Base-by-base conservation (phyloP, 1,140 invertebrate species). In the Batillaria attramentaria region DNA sequence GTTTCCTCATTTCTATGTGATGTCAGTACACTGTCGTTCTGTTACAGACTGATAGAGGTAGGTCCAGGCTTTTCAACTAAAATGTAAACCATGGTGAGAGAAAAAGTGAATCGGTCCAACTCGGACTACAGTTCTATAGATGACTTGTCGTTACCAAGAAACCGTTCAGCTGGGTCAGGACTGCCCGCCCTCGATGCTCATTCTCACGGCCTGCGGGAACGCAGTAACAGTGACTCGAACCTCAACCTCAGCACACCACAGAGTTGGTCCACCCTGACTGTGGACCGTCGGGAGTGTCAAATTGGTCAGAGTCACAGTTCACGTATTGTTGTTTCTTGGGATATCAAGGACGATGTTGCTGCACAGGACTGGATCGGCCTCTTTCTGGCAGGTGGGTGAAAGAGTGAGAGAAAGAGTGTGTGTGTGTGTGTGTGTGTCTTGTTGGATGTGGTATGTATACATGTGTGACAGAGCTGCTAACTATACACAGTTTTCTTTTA, bases 361-460 rank as follows among this genome's bases (percentile, higher is more conserved):
- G 84, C 89, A 33, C 84, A 85, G 31, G 91, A 91, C 80, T 91
- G 90, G 90, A 91, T 91, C 80, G 91, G 90, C 35, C 84, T 91
- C 13, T 91, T 88, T 83, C 83, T 83, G 68, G 83, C 85, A 81
- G 90, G 91, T 91, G 79, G 82, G 77, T 65, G 20, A 57, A 72
- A 72, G 24, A 41, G 24, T 78, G 57, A 78, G 31, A 68, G 28
- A 69, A 28, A 73, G 3, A 24, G 62, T 66, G 24, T n/a, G n/a
- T n/a, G n/a, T n/a, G n/a, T n/a, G n/a, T n/a, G n/a, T n/a, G n/a
- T n/a, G n/a, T n/a, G n/a, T n/a, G n/a, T n/a, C n/a, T 54, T 54
- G 50, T n/a, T n/a, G n/a, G n/a, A n/a, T n/a, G n/a, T n/a, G n/a
- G n/a, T n/a, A n/a, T n/a, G n/a, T n/a, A n/a, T n/a, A n/a, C n/a